Conservation (phyloP, 2,113 vertebrate species). For the Hippolais icterina region DNA sequence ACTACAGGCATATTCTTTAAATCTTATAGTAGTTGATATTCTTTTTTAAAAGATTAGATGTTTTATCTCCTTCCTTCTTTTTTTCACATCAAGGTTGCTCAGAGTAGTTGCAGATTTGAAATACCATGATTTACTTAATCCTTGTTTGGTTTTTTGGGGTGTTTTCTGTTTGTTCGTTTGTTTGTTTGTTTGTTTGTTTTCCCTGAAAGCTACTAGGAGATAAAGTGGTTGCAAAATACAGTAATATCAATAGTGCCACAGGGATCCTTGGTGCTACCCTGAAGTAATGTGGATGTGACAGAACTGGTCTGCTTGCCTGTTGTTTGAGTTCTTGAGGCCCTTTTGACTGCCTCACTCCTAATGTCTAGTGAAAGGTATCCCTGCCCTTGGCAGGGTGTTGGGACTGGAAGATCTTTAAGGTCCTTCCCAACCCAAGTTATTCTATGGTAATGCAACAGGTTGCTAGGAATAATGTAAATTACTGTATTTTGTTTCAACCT, state of each 20-base stretch:
- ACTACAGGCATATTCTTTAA: background rate
- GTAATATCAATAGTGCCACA: background rate
- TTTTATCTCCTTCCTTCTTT: background rate
- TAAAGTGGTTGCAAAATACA: background rate
- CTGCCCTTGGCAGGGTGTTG: background rate
- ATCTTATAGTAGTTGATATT: background rate
- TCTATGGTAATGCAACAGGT: background rate
- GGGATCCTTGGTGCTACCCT: background rate
- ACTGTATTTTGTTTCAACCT: background rate
- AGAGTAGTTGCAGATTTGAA: background rate
- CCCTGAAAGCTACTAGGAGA: background rate
- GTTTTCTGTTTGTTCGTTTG: no score
- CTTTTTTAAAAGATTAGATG: background rate
- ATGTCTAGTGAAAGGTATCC: background rate
- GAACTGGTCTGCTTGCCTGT: background rate
- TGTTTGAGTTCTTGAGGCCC: background rate
- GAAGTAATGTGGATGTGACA: background rate
- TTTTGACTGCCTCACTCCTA: background rate
- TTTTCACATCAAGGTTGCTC: background rate
- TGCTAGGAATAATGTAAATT: background rate
- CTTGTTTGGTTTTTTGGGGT: background rate
- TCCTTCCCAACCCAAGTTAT: background rate
- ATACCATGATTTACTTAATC: background rate
- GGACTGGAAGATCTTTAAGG: background rate
- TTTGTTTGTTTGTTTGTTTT: no score